Evolutionary conservation across 2,113 vertebrate genomes (phyloP), one percentile per base, ranked within the genome.

Genomic region (Carassius carassius): DNA sequence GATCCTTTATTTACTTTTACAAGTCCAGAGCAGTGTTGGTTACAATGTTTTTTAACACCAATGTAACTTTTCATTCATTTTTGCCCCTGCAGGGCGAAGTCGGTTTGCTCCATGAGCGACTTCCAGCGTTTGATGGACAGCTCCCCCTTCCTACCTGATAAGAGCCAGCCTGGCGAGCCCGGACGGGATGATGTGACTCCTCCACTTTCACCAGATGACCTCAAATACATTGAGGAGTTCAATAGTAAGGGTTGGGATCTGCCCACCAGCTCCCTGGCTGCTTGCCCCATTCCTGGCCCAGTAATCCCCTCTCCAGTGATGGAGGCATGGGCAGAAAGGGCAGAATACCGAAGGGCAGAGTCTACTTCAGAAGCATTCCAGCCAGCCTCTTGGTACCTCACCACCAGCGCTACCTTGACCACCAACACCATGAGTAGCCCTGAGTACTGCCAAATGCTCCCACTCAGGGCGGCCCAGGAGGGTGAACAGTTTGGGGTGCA

Each of bases 161-260:
- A 98, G 90, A 94, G 91, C 83, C 92, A 93, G 44, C 94, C 93
- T 1, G 91, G 90, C 1, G 93, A 94, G 78, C 90, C 84, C 21
- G 95, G 86, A 86, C 93, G 87, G 84, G 97, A 96, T 11, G 98
- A 99, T 3, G 70, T 96, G 87, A 98, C 97, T 1, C 98, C 98
- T 0, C 98, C 98, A 12, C 91, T 99, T 62, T 99, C 98, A 14
- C 98, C 98, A 0, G 98, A 99, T 56, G 98, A 99, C 91, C 94
- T 99, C 87, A 98, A 99, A 90, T 99, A 99, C 92, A 99, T 99
- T 0, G 98, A 99, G 90, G 98, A 99, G 92, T 99, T 99, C 91
- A 94, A 94, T 89, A 96, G 95, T 85, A 97, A 97, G 91, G 96
- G 93, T 87, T 98, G 97, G 97, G 97, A 96, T 84, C 96, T 96